phyloP scores from a whole-genome alignment of 2,888 invertebrate species.

The Perdita meconis region DNA sequence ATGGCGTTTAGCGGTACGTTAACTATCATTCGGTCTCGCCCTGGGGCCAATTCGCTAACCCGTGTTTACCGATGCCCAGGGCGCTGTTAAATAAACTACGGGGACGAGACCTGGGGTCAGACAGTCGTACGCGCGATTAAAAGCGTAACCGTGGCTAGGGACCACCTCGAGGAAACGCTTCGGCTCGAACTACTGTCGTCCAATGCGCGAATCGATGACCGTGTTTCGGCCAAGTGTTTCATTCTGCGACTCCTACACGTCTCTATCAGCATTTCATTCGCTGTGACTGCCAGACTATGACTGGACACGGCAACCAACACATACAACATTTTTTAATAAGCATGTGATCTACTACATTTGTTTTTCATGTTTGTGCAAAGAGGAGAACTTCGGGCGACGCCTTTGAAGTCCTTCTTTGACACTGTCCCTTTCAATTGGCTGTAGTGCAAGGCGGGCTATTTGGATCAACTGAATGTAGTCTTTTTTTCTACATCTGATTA shows the following conservation, averaged over 20 bases:
- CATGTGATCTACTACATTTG: too few species aligned
- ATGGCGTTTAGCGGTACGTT: slow-evolving; percentile 84
- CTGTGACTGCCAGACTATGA: too few species aligned
- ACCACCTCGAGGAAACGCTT: slow-evolving; percentile 37
- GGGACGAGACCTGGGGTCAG: slow-evolving; percentile 69
- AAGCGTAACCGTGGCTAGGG: slow-evolving; percentile 65
- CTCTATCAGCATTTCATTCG: too few species aligned
- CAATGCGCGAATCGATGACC: neutral
- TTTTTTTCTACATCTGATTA: too few species aligned
- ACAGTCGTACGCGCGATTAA: slow-evolving; percentile 72
- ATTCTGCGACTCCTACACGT: neutral
- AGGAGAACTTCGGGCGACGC: too few species aligned
- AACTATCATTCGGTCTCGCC: slow-evolving; percentile 83
- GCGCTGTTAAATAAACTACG: slow-evolving; percentile 83
- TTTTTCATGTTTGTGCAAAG: too few species aligned
- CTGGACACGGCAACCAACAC: too few species aligned
- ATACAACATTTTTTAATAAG: too few species aligned
- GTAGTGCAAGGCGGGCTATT: too few species aligned
- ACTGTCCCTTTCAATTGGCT: too few species aligned
- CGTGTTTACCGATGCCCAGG: slow-evolving; percentile 84
- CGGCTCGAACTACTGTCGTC: neutral
- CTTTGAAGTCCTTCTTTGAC: too few species aligned
- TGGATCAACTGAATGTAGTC: too few species aligned
- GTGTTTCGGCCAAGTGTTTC: neutral
- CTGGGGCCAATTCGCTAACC: slow-evolving; percentile 84